These are phyloP conservation scores for Sinonovacula constricta DNA, from an alignment of 1,140 invertebrate species.

Conservation along the genomic window DNA sequence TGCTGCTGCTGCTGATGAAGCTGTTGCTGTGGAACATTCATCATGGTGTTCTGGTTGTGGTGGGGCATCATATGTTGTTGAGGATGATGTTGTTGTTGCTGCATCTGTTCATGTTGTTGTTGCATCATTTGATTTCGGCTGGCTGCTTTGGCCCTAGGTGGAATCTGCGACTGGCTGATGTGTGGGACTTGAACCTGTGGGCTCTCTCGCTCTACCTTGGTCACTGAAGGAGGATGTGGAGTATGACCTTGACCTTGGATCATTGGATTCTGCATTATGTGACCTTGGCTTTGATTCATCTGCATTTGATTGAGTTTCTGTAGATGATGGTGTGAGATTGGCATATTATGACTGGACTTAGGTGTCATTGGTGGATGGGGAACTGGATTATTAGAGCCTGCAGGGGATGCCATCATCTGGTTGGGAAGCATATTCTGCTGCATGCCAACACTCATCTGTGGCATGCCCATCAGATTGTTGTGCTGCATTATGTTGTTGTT, in stretches of 20 bases:
- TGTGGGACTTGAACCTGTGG: slow-evolving; percentile 77
- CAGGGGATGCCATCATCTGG: slow-evolving; percentile 39
- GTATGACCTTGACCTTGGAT: slow-evolving; percentile 23
- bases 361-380: slow-evolving; percentile 50
- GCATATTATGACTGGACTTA: slow-evolving; percentile 22
- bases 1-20: slow-evolving; percentile 55
- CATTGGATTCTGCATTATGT: not conserved
- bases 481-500: slow-evolving; percentile 38
- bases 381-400: slow-evolving; percentile 50
- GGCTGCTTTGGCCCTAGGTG: slow-evolving; percentile 73
- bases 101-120: slow-evolving; percentile 55
- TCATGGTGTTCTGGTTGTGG: slow-evolving; percentile 4
- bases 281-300: slow-evolving; percentile 33
- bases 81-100: slow-evolving; percentile 22
- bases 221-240: slow-evolving; percentile 50
- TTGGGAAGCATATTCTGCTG: slow-evolving; percentile 31
- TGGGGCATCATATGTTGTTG: slow-evolving; percentile 82
- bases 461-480: slow-evolving; percentile 11
- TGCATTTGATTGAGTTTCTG: slow-evolving; percentile 41
- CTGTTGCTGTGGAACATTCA: slow-evolving; percentile 52
- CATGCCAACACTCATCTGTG: not conserved
- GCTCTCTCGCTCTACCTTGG: slow-evolving; percentile 71
- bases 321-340: slow-evolving; percentile 20
- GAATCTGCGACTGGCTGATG: slow-evolving; percentile 77
- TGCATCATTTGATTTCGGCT: slow-evolving; percentile 61